Percentiles rank a stretch among this genome's conserved stretches.
Evolutionary conservation across 2,113 vertebrate genomes (phyloP).

Genomic region (Dascyllus trimaculatus): DNA sequence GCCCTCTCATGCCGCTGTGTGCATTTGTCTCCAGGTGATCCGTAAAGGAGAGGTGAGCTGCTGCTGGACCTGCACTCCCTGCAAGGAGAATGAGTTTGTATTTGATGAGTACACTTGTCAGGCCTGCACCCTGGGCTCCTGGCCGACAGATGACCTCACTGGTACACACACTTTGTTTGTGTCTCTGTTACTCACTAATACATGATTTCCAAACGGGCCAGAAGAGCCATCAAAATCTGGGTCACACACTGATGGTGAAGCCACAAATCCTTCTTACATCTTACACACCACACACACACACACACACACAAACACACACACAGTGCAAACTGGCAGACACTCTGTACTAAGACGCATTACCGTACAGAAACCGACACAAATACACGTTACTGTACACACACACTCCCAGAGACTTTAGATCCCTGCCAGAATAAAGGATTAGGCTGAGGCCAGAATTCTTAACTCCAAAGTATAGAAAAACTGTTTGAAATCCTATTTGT

Average conservation of each 20-base stretch:
- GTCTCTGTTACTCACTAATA: background rate
- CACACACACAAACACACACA: background rate
- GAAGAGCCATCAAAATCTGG: constrained; percentile 34
- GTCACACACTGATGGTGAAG: constrained; percentile 23
- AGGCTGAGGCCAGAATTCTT: constrained; percentile 28
- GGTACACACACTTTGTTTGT: constrained; percentile 78
- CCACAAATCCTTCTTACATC: constrained; percentile 23
- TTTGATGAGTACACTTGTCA: constrained; percentile 97
- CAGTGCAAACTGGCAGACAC: background rate
- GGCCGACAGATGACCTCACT: constrained; percentile 95
- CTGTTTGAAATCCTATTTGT: background rate
- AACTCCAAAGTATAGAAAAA: constrained; percentile 20
- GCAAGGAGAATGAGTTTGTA: constrained; percentile 97
- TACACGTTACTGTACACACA: constrained; percentile 4
- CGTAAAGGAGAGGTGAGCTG: constrained; percentile 99
- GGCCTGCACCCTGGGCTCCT: constrained; percentile 93
- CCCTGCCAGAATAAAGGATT: constrained; percentile 37
- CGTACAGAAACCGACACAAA: constrained; percentile 33
- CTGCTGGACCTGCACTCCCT: constrained; percentile 98
- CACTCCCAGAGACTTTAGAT: constrained; percentile 8
- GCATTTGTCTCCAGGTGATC: constrained; percentile 88
- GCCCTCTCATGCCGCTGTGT: constrained; percentile 15
- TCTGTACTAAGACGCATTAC: background rate
- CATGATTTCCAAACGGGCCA: background rate
- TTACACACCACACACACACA: background rate